Evolutionary conservation across 2,888 invertebrate genomes (phyloP).

Genomic region (Eristalinus aeneus): DNA sequence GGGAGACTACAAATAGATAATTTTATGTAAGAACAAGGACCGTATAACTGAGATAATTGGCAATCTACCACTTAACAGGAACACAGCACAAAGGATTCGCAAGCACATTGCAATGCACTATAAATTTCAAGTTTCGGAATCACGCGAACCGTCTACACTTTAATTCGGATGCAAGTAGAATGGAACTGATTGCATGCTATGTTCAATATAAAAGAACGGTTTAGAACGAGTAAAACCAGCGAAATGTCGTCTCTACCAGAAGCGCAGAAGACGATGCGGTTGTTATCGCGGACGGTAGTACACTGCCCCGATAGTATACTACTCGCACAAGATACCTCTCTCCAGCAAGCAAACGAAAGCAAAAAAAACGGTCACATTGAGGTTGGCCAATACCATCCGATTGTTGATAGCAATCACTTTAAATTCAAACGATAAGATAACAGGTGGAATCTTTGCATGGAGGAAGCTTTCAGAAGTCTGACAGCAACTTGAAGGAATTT

Average conservation of each 20-base stretch:
- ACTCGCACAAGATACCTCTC: conserved; percentile 45
- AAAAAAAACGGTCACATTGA: conserved; percentile 20
- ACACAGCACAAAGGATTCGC: conserved; percentile 47
- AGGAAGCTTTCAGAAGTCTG: conserved; percentile 6
- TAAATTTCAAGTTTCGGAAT: not conserved
- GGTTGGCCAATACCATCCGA: conserved; percentile 41
- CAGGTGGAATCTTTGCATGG: conserved; percentile 33
- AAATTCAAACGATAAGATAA: conserved; percentile 52
- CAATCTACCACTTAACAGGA: conserved; percentile 52
- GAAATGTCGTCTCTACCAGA: conserved; percentile 1
- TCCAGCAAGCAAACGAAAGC: conserved; percentile 13
- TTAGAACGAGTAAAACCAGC: conserved; percentile 1
- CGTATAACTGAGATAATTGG: not conserved
- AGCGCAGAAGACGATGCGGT: conserved; percentile 16
- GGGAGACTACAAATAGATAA: conserved; percentile 53
- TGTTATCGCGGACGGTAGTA: conserved; percentile 31
- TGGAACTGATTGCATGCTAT: conserved; percentile 15
- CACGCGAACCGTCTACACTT: not conserved
- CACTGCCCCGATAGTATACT: conserved; percentile 34
- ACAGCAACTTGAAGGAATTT: not conserved
- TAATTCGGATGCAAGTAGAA: conserved; percentile 5
- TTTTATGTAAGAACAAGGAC: conserved; percentile 1
- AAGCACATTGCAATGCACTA: conserved; percentile 27
- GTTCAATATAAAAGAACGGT: not conserved
- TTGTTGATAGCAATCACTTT: conserved; percentile 38